Base-by-base conservation (phyloP, 2,888 invertebrate genomes). In the Drosophila trichaetosa region DNA sequence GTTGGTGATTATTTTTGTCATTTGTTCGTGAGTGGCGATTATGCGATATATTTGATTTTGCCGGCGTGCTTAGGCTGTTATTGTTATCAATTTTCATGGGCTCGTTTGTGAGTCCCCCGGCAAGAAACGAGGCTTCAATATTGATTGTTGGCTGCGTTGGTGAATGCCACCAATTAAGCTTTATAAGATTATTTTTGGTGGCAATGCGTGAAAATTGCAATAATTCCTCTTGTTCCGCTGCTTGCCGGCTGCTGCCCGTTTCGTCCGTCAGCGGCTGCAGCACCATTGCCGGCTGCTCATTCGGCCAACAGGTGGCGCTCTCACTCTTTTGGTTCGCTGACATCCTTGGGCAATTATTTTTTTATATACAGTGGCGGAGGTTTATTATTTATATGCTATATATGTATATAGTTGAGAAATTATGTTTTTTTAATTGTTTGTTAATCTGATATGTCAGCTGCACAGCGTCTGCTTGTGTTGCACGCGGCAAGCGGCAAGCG, bases 101-200 rank as follows among this genome's bases (percentile, higher is more conserved):
- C 16, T 51, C 31, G 8, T 1, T 34, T 31, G 7, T 13, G 21
- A 2, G 52, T 1, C 3, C 51, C 6, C 11, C 29, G 29, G 52
- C 29, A 2, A 64, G 31, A 34, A 67, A 62, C 8, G 61, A 64
- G 7, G 64, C 67, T 53, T 72, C 73, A 4, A 60, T 56, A 29
- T 73, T 69, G 16, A 75, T 11, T 6, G 73, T 10, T 3, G 75
- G 70, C 51, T 81, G 79, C 36, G 78, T 68, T 4, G 90, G 81
- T 4, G 91, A 82, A 68, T 91, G 79, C 91, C 91, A 91, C 91
- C 91, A 91, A 57, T 88, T 87, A 5, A 91, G 73, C 74, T 91
- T 91, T 2, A 91, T 74, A 5, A 79, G 51, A 69, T 90, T 91
- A 21, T 80, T 90, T 68, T 91, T 91, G 16, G 83, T 87, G 8